phyloP scores from a whole-genome alignment of 1,140 invertebrate species.

The Rhizoglyphus robini region DNA sequence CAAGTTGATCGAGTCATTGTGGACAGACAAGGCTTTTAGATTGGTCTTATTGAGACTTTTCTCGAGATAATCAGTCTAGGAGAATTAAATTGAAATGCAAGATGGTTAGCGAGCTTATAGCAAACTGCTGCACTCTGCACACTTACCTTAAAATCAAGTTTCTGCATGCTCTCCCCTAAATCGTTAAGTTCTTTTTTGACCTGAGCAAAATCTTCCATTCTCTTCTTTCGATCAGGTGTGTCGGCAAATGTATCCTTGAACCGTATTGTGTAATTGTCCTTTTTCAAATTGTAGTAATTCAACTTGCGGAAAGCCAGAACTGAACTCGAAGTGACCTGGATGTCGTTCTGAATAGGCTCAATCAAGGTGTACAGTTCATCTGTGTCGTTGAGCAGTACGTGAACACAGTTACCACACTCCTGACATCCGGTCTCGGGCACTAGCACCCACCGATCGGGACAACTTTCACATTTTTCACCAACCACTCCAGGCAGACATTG shows the following conservation, averaged over 20 bases:
- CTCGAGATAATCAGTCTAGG: background rate
- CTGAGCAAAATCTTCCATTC: background rate
- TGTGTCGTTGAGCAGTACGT: slow-evolving; percentile 69
- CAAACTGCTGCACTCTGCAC: background rate
- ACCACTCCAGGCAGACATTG: slow-evolving; percentile 85
- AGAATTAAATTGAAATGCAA: background rate
- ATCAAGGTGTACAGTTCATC: slow-evolving; percentile 52
- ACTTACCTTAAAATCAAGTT: slow-evolving; percentile 3
- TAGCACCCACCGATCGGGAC: slow-evolving; percentile 67
- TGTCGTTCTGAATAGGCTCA: slow-evolving; percentile 50
- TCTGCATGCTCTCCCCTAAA: background rate
- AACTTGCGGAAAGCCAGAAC: slow-evolving; percentile 62
- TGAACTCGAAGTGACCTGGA: slow-evolving; percentile 54
- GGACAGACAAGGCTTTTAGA: background rate
- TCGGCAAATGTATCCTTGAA: slow-evolving; percentile 3
- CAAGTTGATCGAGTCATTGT: background rate
- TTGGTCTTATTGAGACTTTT: background rate
- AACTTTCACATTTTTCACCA: slow-evolving; percentile 86
- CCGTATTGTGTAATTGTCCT: slow-evolving; percentile 39
- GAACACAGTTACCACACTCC: slow-evolving; percentile 74
- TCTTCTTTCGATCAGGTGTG: background rate
- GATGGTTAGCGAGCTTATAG: background rate
- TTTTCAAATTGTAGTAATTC: slow-evolving; percentile 53
- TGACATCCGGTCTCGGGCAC: slow-evolving; percentile 43
- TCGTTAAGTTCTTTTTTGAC: slow-evolving; percentile 1